Base-by-base conservation (phyloP, 2,113 vertebrate species). In the Dipodomys stephensi region DNA sequence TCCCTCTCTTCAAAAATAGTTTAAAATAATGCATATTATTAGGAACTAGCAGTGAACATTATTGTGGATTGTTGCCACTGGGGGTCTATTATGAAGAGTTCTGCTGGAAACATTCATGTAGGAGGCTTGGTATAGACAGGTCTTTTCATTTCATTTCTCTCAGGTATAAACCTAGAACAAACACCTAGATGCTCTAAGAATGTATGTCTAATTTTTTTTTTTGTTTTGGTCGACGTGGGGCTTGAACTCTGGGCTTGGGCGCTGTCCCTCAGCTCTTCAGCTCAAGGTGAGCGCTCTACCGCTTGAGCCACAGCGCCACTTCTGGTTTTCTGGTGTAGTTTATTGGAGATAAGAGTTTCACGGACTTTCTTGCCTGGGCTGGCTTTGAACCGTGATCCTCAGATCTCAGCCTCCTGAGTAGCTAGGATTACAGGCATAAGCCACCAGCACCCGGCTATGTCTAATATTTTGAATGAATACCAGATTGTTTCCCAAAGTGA, bases 401-500 rank as follows among this genome's bases (percentile, higher is more conserved):
- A 39, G 39, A 39, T 39, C 39, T 39, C 39, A 39, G 39, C 39
- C 39, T 39, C 39, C 39, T 39, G 39, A 39, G 5, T 39, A 39
- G 39, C 39, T 39, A 39, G 5, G 39, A 39, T 39, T 39, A 39
- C 39, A 39, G 39, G 39, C 4, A 5, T 39, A 3, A 39, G 5
- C 39, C 39, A 39, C 39, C 5, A 6, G 39, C 5, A 5, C 39
- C 39, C 5, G 4, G 39, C 39, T 72, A 64, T 35, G 15, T 67
- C 73, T 76, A 44, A 80, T 39, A 74, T 65, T 81, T 93, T 86
- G 69, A 76, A n/a, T 18, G 87, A 57, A 7, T 76, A 53, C 1
- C 60, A 88, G 91, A 83, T 5, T 76, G 13, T 71, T 89, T 91
- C 78, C 30, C 28, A 89, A 94, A 90, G n/a, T 23, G 39, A 8